Percentiles rank a stretch among this genome's conserved stretches.
phyloP scores from a whole-genome alignment of 2,797 vertebrate genomes.

The Parauchenoglanis punctatus region DNA sequence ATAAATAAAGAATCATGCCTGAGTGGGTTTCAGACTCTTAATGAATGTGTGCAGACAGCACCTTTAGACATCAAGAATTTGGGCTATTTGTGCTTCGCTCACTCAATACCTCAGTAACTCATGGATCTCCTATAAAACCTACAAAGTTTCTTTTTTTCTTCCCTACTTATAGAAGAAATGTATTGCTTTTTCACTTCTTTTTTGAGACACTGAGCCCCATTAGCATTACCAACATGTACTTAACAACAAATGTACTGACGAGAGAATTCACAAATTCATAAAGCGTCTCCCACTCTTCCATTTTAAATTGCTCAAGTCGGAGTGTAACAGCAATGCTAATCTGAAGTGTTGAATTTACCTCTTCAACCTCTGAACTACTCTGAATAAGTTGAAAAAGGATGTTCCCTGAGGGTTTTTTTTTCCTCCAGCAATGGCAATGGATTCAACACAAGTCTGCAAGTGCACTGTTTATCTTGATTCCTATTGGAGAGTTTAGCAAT shows the following conservation, averaged over 20 bases:
- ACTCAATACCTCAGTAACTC: conserved; percentile 20
- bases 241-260: conserved; percentile 27
- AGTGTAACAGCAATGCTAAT: conserved; percentile 74
- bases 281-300: conserved; percentile 36
- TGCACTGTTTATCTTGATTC: conserved; percentile 13
- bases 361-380: conserved; percentile 72
- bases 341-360: conserved; percentile 67
- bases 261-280: conserved; percentile 4
- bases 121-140: conserved; percentile 23
- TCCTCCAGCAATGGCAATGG: neutral
- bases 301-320: conserved; percentile 80
- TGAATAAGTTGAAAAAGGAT: conserved; percentile 63
- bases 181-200: conserved; percentile 36
- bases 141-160: conserved; percentile 1
- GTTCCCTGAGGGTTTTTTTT: conserved; percentile 43
- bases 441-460: neutral
- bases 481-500: conserved; percentile 11
- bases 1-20: conserved; percentile 53
- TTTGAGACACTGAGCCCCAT: conserved; percentile 21
- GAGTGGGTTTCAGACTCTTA: conserved; percentile 49
- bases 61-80: conserved; percentile 53
- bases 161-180: neutral
- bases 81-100: conserved; percentile 37
- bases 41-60: conserved; percentile 58
- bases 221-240: conserved; percentile 31